These are phyloP conservation scores for Syndactyla subalaris DNA, from an alignment of 2,797 vertebrate genomes.

Conservation along the genomic window DNA sequence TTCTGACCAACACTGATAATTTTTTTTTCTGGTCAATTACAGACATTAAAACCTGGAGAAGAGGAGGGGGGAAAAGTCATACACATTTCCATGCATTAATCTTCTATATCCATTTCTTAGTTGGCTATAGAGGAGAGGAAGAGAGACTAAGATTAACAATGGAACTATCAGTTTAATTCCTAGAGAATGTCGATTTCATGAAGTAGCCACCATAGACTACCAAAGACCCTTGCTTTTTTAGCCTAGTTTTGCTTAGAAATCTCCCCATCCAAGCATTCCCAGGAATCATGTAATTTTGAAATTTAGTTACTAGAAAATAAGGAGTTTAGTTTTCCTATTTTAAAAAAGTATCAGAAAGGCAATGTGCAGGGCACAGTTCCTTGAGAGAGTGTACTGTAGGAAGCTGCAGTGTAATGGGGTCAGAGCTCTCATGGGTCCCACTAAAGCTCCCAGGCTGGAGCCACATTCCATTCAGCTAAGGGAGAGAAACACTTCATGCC, in stretches of 20 bases:
- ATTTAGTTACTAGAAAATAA: background rate
- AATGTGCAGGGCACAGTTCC: background rate
- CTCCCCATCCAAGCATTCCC: background rate
- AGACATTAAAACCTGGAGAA: background rate
- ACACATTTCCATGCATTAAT: background rate
- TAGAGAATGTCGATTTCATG: background rate
- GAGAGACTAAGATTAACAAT: background rate
- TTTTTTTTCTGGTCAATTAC: background rate
- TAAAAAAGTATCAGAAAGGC: background rate
- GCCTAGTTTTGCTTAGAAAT: background rate
- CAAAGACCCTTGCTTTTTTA: background rate
- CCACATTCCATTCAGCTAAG: background rate
- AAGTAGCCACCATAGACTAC: background rate
- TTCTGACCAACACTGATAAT: background rate
- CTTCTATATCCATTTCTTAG: background rate
- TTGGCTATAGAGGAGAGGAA: background rate
- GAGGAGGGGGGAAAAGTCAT: background rate
- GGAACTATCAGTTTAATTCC: background rate
- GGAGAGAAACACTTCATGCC: background rate
- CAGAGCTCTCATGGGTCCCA: background rate
- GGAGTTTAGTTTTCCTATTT: background rate
- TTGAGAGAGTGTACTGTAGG: rapidly evolving
- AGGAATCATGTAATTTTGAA: background rate
- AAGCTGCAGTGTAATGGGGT: background rate
- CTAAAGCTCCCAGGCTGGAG: background rate